A percentile compares a stretch with the other conserved stretches of the same genome.
phyloP scores from a whole-genome alignment of 92 coral and sea anemone genomes.

The Porites divaricata region DNA sequence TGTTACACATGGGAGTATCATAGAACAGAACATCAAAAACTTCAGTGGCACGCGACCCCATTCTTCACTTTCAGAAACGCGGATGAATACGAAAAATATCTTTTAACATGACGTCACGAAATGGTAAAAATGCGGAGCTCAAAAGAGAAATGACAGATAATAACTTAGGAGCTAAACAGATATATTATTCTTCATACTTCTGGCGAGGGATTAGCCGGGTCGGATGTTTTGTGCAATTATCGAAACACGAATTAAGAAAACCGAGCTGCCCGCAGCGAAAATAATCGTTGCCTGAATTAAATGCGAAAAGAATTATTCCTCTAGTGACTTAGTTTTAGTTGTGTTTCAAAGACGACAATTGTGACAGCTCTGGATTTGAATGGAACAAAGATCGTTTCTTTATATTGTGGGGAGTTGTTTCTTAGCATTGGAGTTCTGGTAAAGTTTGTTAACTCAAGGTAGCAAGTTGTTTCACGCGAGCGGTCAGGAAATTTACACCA shows the following conservation, averaged over 20 bases:
- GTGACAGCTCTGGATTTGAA: neutral
- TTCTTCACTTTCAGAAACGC: conserved; percentile 10
- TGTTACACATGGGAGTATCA: conserved; percentile 31
- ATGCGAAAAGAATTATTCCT: conserved; percentile 45
- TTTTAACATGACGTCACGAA: conserved; percentile 27
- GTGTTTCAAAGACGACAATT: conserved; percentile 24
- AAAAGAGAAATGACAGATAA: conserved; percentile 6
- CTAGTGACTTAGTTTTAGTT: conserved; percentile 13
- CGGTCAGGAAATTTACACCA: conserved; percentile 48
- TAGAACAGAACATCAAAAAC: conserved; percentile 13
- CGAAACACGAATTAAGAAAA: conserved; percentile 42
- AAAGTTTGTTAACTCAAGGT: conserved; percentile 20
- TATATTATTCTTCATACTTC: conserved; percentile 35
- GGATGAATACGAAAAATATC: conserved; percentile 15
- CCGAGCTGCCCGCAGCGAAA: conserved; percentile 47
- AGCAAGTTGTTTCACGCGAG: conserved; percentile 31
- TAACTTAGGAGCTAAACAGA: conserved; percentile 43
- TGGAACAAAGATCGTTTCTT: neutral
- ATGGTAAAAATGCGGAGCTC: neutral
- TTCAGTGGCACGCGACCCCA: conserved; percentile 46
- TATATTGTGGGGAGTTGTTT: neutral
- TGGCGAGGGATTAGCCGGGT: conserved; percentile 25
- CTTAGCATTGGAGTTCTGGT: neutral
- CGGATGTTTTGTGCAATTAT: conserved; percentile 51
- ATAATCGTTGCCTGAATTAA: conserved; percentile 41